Conservation (phyloP, 1,140 invertebrate species). For the Aporrectodea caliginosa region DNA sequence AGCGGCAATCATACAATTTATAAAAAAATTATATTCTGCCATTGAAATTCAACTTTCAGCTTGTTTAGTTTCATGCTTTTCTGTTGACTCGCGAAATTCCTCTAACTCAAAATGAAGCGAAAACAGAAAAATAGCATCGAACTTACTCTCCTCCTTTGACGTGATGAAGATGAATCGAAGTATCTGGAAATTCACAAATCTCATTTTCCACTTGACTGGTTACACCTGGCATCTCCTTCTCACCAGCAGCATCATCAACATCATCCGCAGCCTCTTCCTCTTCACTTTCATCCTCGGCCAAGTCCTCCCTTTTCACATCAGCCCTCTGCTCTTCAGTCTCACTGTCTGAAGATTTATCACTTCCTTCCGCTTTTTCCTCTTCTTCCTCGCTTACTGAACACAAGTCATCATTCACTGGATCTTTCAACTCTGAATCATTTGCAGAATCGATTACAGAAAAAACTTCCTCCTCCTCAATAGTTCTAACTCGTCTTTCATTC, state of each 20-base stretch:
- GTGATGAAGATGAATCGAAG: constrained; percentile 55
- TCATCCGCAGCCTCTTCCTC: constrained; percentile 25
- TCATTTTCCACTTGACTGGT: constrained; percentile 17
- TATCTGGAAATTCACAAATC: constrained; percentile 60
- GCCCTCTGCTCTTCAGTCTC: constrained; percentile 24
- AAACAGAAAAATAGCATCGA: too few species aligned
- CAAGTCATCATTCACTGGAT: constrained; percentile 45
- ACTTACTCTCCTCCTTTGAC: constrained; percentile 56
- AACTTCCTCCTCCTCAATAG: constrained; percentile 45
- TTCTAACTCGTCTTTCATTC: constrained; percentile 53
- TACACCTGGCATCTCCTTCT: constrained; percentile 21
- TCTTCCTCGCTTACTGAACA: constrained; percentile 50
- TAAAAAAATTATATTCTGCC: too few species aligned
- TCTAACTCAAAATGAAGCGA: too few species aligned
- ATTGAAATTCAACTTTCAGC: too few species aligned
- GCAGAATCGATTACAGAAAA: constrained; percentile 13
- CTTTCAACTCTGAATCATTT: constrained; percentile 31
- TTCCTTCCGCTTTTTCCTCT: constrained; percentile 52
- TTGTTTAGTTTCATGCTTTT: too few species aligned
- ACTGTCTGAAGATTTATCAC: constrained; percentile 42
- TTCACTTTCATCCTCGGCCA: constrained; percentile 4
- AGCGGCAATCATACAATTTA: too few species aligned
- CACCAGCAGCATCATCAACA: constrained; percentile 34
- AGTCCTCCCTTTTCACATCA: constrained; percentile 5
- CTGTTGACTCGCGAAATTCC: too few species aligned